A percentile compares a stretch with the other conserved stretches of the same genome.
Evolutionary conservation across 1,140 invertebrate species (phyloP).

Genomic region (Zaprionus kolodkinae): DNA sequence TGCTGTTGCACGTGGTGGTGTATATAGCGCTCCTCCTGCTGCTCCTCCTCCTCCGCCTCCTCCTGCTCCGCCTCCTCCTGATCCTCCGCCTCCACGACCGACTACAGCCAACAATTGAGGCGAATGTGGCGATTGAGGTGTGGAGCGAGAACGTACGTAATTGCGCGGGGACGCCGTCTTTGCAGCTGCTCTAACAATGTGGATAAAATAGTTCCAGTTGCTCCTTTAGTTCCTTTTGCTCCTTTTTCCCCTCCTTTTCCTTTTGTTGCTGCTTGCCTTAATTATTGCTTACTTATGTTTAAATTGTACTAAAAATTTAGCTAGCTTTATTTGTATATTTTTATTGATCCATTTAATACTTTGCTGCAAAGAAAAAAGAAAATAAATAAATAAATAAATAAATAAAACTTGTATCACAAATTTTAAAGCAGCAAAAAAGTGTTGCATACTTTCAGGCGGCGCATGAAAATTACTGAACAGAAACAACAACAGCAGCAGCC

Average conservation of each 20-base stretch:
- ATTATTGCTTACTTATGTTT: slow-evolving; percentile 31
- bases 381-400: background rate
- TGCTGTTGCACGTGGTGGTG: slow-evolving; percentile 17
- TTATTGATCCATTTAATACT: slow-evolving; percentile 51
- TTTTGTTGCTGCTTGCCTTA: background rate
- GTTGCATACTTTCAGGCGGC: slow-evolving; percentile 59
- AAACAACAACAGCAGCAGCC: slow-evolving; percentile 20
- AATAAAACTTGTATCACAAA: background rate
- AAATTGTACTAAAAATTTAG: slow-evolving; percentile 60
- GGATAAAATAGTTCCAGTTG: background rate
- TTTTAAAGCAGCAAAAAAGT: background rate
- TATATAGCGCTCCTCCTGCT: background rate
- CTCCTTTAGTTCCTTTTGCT: background rate
- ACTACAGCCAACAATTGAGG: slow-evolving; percentile 60
- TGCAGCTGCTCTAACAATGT: slow-evolving; percentile 35
- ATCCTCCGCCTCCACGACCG: slow-evolving; percentile 24
- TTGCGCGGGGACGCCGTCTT: slow-evolving; percentile 75
- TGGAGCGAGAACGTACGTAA: slow-evolving; percentile 71
- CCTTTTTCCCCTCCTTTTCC: background rate
- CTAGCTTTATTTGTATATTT: slow-evolving; percentile 51
- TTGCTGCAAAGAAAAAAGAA: slow-evolving; percentile 55
- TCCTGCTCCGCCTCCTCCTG: slow-evolving; percentile 9
- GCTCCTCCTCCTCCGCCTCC: slow-evolving; percentile 1
- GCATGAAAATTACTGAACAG: background rate
- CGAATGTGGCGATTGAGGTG: slow-evolving; percentile 74